Percentiles rank a stretch among this genome's conserved stretches.
Evolutionary conservation across 2,888 invertebrate genomes (phyloP).

Genomic region (Amphipyra berbera): DNA sequence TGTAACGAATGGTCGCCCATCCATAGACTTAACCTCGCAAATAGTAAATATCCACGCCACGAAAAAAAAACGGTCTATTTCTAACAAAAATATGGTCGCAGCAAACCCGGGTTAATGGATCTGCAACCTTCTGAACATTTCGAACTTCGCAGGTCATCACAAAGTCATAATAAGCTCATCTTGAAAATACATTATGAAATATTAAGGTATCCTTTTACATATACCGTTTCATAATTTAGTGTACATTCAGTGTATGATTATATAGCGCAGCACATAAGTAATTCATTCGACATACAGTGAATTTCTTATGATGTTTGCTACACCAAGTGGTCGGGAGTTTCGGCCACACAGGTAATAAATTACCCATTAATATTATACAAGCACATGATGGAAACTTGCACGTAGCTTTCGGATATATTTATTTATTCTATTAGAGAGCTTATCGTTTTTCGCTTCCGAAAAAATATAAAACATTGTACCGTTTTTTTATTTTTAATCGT

Average conservation of each 20-base stretch:
- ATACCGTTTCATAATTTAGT: conserved; percentile 17
- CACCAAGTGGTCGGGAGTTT: conserved; percentile 49
- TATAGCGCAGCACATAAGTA: conserved; percentile 36
- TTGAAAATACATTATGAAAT: not conserved
- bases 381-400: conserved; percentile 33
- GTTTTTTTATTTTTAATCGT: no score
- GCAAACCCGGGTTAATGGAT: no score
- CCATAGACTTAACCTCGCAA: no score
- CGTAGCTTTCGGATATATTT: conserved; percentile 30
- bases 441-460: conserved; percentile 5
- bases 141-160: no score
- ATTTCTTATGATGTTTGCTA: conserved; percentile 69
- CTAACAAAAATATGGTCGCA: no score
- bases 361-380: conserved; percentile 40
- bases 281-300: conserved; percentile 57
- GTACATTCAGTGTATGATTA: conserved; percentile 5
- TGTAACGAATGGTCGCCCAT: no score
- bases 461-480: not conserved
- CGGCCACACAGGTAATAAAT: conserved; percentile 40
- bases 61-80: no score
- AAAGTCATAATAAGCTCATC: not conserved
- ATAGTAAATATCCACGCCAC: no score
- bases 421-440: conserved; percentile 36
- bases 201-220: no score
- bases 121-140: not conserved